Conservation (phyloP, 2,797 vertebrate species). For the Anniella stebbinsi region DNA sequence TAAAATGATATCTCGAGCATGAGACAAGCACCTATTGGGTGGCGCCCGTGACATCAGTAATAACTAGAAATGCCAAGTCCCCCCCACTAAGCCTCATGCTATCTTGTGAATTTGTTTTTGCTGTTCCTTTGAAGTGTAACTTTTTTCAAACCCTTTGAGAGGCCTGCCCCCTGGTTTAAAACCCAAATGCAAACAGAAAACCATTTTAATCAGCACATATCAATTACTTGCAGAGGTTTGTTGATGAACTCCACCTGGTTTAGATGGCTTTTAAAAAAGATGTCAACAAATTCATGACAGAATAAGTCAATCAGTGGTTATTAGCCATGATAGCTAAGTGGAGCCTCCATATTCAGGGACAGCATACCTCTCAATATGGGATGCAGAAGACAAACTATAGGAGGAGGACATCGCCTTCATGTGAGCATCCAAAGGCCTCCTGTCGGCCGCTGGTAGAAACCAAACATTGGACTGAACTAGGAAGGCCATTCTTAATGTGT, state of each 20-base stretch:
- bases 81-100: not conserved
- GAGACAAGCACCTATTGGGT: not conserved
- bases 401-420: not conserved
- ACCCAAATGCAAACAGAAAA: not conserved
- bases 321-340: not conserved
- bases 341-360: not conserved
- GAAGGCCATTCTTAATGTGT: not conserved
- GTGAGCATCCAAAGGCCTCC: not conserved
- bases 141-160: not conserved
- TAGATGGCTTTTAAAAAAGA: not conserved
- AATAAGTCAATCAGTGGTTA: not conserved
- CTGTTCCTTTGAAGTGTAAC: not conserved
- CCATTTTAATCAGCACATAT: not conserved
- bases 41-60: not conserved
- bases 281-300: not conserved
- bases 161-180: not conserved
- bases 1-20: not conserved
- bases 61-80: not conserved
- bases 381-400: no score
- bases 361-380: not conserved
- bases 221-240: no score
- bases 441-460: not conserved
- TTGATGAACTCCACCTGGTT: not conserved
- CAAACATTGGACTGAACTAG: not conserved
- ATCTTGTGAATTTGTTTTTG: not conserved